These are phyloP conservation scores for Drosophila virilis DNA, from an alignment of 1,140 invertebrate genomes.

Conservation along the genomic window DNA sequence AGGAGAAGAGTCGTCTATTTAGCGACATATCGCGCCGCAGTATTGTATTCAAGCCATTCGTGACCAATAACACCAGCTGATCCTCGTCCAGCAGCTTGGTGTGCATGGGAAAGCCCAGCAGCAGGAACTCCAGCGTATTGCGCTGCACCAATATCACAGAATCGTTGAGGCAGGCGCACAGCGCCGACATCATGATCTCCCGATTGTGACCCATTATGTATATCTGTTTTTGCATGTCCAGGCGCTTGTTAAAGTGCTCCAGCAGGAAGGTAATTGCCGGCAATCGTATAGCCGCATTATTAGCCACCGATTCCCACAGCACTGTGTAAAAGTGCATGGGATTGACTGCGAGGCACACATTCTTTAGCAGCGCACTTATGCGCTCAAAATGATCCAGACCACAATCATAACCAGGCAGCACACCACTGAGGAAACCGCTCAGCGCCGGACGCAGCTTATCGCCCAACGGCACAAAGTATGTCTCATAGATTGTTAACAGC, in stretches of 20 bases:
- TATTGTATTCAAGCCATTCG: constrained; percentile 92
- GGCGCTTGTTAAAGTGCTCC: constrained; percentile 92
- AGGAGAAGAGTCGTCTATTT: constrained; percentile 93
- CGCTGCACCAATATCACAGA: constrained; percentile 93
- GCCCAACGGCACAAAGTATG: constrained; percentile 94
- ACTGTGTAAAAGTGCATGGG: constrained; percentile 93
- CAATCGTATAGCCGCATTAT: constrained; percentile 92
- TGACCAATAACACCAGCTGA: constrained; percentile 92
- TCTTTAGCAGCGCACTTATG: constrained; percentile 91
- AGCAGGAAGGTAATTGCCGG: constrained; percentile 93
- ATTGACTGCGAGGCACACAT: constrained; percentile 92
- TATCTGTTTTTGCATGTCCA: constrained; percentile 93
- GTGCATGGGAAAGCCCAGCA: constrained; percentile 94
- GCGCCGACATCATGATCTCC: constrained; percentile 89
- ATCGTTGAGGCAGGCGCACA: constrained; percentile 89
- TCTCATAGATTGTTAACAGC: constrained; percentile 95
- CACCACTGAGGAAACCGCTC: constrained; percentile 93
- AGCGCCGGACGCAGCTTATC: constrained; percentile 92
- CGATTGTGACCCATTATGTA: constrained; percentile 94
- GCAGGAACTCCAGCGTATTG: constrained; percentile 93
- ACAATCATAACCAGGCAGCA: constrained; percentile 95
- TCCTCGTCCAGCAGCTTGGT: constrained; percentile 90
- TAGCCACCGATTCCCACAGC: constrained; percentile 94
- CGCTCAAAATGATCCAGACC: constrained; percentile 95
- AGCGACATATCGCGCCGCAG: constrained; percentile 96